A percentile compares a stretch with the other conserved stretches of the same genome.
Conservation (phyloP, 2,888 invertebrate genomes). For the Brenthis daphne region DNA sequence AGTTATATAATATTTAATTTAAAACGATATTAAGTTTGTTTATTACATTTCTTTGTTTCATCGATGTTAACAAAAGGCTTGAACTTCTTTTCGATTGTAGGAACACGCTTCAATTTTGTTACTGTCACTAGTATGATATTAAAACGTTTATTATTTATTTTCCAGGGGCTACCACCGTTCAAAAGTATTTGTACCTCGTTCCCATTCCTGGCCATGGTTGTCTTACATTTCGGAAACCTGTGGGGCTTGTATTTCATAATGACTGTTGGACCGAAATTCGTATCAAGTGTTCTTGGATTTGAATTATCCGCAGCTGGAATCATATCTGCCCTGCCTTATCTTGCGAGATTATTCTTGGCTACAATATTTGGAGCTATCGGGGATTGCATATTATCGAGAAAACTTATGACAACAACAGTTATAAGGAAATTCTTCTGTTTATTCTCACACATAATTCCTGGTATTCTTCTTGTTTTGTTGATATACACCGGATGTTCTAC, state of each 20-base stretch:
- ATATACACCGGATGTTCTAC: slow-evolving; percentile 85
- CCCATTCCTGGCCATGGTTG: slow-evolving; percentile 85
- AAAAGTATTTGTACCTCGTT: slow-evolving; percentile 83
- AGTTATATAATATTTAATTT: no score
- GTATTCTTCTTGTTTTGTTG: slow-evolving; percentile 75
- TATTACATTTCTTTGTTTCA: no score
- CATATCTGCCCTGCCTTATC: slow-evolving; percentile 86
- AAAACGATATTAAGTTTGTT: no score
- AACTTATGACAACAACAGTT: slow-evolving; percentile 66
- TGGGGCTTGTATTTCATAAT: slow-evolving; percentile 90
- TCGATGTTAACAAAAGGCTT: no score
- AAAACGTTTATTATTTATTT: slow-evolving; percentile 42
- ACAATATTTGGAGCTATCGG: slow-evolving; percentile 87
- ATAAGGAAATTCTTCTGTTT: slow-evolving; percentile 85
- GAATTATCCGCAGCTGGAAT: slow-evolving; percentile 87
- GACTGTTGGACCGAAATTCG: slow-evolving; percentile 88
- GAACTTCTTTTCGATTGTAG: no score
- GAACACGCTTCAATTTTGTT: background rate
- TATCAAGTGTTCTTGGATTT: slow-evolving; percentile 88
- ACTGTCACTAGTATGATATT: slow-evolving; percentile 11
- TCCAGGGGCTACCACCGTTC: slow-evolving; percentile 85
- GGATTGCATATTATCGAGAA: slow-evolving; percentile 80
- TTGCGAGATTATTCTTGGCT: slow-evolving; percentile 85
- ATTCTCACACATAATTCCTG: slow-evolving; percentile 83
- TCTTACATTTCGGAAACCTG: slow-evolving; percentile 88